Base-by-base conservation (phyloP, 92 coral and sea anemone genomes). In the Siderastrea radians region DNA sequence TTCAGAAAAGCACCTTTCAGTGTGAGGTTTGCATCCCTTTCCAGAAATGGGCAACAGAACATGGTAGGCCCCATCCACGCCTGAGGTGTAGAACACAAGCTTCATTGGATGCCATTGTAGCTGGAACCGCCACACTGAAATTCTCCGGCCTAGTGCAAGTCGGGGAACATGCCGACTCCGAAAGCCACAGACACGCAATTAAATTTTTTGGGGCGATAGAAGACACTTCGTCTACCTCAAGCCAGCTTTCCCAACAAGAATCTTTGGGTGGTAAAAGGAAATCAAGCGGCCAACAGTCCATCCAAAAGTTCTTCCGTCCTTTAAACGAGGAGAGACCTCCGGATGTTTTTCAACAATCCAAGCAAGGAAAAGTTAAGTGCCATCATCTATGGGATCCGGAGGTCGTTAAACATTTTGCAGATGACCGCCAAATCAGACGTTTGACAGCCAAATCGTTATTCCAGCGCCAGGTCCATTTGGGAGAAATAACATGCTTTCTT, bases 301-400 rank as follows among this genome's bases (percentile, higher is more conserved):
- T 71, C 68, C 43, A 69, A 85, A 74, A 63, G 38, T 85, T 85
- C 77, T 85, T 75, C 15, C 46, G 68, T 63, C 68, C 81, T 84
- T 84, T 84, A 84, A 84, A 84, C 88, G 61, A 53, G 88, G 50
- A 54, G 64, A 74, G 88, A 84, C 88, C 88, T 84, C 82, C 15
- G 73, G 86, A 70, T 65, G 53, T 19, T 82, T 57, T 51, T 49
- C 64, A 61, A 26, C 72, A 71, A 45, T 49, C 53, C 52, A 71
- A 51, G 57, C 50, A 48, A 13, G 46, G 72, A 53, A 82, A 51
- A 51, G 78, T 82, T 67, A 71, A 49, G 72, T 68, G 86, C 61
- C 72, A 63, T 50, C 72, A 82, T 73, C 68, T 80, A 55, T 80
- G 85, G 72, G 68, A 80, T 80, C 74, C 74, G 62, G 38, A 26